Conservation (phyloP, 2,888 invertebrate genomes). For the Timema cristinae region DNA sequence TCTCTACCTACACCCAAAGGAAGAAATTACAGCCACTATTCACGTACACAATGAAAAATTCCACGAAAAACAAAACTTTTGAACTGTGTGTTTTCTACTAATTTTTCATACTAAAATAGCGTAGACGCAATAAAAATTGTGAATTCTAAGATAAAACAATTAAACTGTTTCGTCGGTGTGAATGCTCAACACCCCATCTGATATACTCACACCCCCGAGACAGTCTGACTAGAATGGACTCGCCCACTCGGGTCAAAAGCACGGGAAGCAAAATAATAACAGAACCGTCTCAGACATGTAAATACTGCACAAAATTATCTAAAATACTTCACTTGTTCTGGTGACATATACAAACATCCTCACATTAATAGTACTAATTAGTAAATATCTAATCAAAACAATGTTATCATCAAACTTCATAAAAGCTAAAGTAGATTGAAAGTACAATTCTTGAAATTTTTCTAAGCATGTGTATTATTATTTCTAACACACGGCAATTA, state of each 20-base stretch:
- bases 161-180: conserved; percentile 28
- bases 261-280: conserved; percentile 67
- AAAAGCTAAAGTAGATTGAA: conserved; percentile 11
- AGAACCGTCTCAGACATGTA: conserved; percentile 42
- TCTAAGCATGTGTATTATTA: conserved; percentile 24
- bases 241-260: conserved; percentile 57
- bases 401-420: conserved; percentile 21
- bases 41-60: too few relatives aligned
- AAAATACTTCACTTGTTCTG: conserved; percentile 18
- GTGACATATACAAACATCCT: conserved; percentile 19
- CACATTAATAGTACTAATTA: conserved; percentile 14
- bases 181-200: conserved; percentile 39
- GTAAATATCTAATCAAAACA: conserved; percentile 17
- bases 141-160: conserved; percentile 29
- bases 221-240: conserved; percentile 45
- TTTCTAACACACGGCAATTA: conserved; percentile 28
- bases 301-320: conserved; percentile 16
- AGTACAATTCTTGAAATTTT: conserved; percentile 21
- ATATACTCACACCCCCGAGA: conserved; percentile 45
- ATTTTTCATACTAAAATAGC: too few relatives aligned
- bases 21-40: too few relatives aligned
- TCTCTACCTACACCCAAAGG: too few relatives aligned
- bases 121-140: neutral
- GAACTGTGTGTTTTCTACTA: too few relatives aligned
- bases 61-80: too few relatives aligned